Evolutionary conservation across 2,113 vertebrate genomes (phyloP), one percentile per base, ranked within the genome.

Genomic region (Asarcornis scutulata): DNA sequence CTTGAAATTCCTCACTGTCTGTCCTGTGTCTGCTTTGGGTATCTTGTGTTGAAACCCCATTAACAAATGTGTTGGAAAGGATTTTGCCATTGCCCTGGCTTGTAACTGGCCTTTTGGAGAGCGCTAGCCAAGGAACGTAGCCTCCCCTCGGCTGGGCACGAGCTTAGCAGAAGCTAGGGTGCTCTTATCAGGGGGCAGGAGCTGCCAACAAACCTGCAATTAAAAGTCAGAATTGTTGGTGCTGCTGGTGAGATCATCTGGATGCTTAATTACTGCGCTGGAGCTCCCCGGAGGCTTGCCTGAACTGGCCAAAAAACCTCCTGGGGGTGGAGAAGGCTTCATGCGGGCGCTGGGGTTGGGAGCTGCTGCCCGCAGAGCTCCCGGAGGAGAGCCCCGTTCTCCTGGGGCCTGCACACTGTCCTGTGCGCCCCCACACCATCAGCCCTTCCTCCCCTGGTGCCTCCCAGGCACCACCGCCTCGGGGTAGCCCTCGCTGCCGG

Each of bases 101-200:
- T 9, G 63, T 23, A 36, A 1, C 4, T 9, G 52, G 59, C 0
- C 8, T 14, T 15, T 16, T 1, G 25, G 76, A 11, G 52, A 18
- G 3, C 0, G 9, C 38, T 4, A 7, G 17, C 34, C 0, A 8
- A 7, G 1, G 22, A 27, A 1, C 4, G 9, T 2, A 67, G 59
- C 20, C 21, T 2, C 25, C n/a, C 26, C 68, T 36, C 11, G 84
- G 3, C 46, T 6, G 59, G 53, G n/a, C 12, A 21, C 26, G 0
- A 12, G 27, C 48, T 34, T 3, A 2, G 44, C 17, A 64, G 31
- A 14, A 64, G 63, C 44, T 20, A 23, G 64, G 69, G 5, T 21
- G n/a, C 38, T 22, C 36, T 56, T 29, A 17, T 11, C 12, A 26
- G 64, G 20, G 56, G 42, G 23, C 5, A 7, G 40, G 4, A 20